Evolutionary conservation across 2,888 invertebrate species (phyloP).

Genomic region (Lithosia quadra): DNA sequence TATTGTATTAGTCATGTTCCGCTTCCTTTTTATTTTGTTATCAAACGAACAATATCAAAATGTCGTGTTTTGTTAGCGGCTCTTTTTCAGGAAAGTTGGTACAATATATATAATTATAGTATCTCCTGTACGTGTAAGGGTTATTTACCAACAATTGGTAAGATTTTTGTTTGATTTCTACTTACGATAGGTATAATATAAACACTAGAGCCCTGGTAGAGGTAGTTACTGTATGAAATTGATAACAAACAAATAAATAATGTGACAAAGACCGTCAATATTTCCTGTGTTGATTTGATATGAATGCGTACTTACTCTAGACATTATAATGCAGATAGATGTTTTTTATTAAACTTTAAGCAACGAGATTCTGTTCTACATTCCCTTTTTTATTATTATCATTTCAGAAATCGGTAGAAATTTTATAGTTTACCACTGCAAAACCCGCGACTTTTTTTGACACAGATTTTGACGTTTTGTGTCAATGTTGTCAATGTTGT

Average conservation of each 20-base stretch:
- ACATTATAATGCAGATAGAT: neutral
- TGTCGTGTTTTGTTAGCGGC: neutral
- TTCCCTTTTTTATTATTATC: neutral
- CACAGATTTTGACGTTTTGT: neutral
- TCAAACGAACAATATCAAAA: neutral
- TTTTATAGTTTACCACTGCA: neutral
- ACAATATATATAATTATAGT: neutral
- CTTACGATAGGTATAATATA: neutral
- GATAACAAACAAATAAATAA: neutral
- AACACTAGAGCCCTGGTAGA: neutral
- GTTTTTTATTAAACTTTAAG: neutral
- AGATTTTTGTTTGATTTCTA: neutral
- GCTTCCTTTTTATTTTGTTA: neutral
- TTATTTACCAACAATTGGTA: neutral
- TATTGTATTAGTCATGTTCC: too few species aligned
- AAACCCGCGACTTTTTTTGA: slow-evolving; percentile 4
- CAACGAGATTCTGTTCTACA: neutral
- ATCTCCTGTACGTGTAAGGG: neutral
- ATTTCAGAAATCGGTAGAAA: neutral
- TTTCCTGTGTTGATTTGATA: neutral
- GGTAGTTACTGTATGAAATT: neutral
- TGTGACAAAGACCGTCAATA: neutral
- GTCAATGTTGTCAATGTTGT: neutral
- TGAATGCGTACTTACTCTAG: slow-evolving; percentile 4
- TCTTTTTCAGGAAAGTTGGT: neutral